These are phyloP conservation scores for Columba janthina DNA, from an alignment of 2,113 vertebrate genomes.

Conservation along the genomic window DNA sequence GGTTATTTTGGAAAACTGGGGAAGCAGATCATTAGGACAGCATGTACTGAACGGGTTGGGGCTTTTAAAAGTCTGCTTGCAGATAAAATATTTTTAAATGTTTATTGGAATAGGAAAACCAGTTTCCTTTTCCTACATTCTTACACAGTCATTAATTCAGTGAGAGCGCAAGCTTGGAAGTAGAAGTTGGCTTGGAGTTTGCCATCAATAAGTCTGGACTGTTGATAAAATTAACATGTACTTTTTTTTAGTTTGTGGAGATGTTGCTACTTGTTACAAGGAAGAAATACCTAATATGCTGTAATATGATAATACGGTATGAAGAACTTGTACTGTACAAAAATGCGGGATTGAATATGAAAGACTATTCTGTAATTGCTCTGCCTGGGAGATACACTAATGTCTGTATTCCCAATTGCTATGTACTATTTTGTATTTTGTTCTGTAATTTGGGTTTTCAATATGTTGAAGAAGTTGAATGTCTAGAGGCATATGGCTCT, in stretches of 20 bases:
- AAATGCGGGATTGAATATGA: background rate
- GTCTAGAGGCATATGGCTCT: background rate
- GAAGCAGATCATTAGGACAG: background rate
- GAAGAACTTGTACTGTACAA: background rate
- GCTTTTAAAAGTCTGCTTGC: background rate
- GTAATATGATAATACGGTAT: background rate
- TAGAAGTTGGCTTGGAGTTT: background rate
- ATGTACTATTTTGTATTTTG: background rate
- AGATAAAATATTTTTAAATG: background rate
- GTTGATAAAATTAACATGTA: background rate
- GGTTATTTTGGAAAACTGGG: background rate
- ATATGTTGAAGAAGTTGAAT: background rate
- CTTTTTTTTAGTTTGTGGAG: background rate
- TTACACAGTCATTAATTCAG: background rate
- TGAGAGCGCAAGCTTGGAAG: rapidly evolving
- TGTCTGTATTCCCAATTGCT: background rate
- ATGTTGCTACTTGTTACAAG: background rate
- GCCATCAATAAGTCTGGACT: background rate
- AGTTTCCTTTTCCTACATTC: background rate
- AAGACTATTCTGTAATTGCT: background rate
- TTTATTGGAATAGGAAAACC: background rate
- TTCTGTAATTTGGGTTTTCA: background rate
- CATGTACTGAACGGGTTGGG: background rate
- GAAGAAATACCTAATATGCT: background rate
- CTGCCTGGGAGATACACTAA: background rate